Evolutionary conservation across 2,113 vertebrate genomes (phyloP).

Genomic region (Naja naja): DNA sequence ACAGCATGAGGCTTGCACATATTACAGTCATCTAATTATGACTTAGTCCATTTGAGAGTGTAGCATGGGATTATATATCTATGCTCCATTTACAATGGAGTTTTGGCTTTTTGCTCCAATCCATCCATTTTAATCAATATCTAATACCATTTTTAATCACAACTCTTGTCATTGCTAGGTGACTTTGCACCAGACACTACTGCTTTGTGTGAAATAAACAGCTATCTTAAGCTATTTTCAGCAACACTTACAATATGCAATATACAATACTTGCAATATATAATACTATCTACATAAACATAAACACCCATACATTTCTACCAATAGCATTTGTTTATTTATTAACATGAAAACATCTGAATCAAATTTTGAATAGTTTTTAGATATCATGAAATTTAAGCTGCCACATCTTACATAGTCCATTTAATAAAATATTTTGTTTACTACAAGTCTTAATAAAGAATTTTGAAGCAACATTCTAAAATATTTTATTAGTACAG

Average conservation of each 20-base stretch:
- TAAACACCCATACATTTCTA: background rate
- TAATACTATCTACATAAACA: background rate
- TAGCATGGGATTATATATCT: background rate
- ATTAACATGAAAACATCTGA: background rate
- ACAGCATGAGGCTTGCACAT: background rate
- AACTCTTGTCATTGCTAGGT: rapidly evolving
- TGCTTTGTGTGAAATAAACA: background rate
- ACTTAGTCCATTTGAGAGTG: background rate
- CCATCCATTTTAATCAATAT: background rate
- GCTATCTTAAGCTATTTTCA: background rate
- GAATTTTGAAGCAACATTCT: background rate
- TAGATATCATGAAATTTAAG: background rate
- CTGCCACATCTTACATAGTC: background rate
- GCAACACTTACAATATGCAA: background rate
- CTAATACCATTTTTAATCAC: background rate
- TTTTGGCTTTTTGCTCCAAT: background rate
- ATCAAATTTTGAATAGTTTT: background rate
- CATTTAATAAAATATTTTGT: background rate
- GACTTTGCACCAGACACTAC: background rate
- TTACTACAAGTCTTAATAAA: background rate
- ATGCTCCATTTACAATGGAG: background rate
- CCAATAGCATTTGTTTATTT: background rate
- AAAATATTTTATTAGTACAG: constrained; percentile 4
- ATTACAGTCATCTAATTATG: background rate
- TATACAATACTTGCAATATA: background rate